Percentiles rank a stretch among this genome's conserved stretches.
Evolutionary conservation across 1,140 invertebrate genomes (phyloP).

Genomic region (Cydia splendana): DNA sequence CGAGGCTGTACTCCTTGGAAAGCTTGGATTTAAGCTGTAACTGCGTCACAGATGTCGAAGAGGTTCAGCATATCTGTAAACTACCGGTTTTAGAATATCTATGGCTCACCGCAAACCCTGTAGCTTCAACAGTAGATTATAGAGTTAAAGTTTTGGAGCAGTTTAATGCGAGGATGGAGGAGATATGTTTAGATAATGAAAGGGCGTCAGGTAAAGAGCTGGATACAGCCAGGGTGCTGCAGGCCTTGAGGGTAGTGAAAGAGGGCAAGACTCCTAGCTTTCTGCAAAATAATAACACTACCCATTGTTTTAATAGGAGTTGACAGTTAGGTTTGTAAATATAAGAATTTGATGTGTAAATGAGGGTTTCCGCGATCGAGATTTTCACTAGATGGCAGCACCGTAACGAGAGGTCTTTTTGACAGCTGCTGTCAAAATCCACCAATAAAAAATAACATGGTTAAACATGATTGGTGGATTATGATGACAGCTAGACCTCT

Average conservation of each 20-base stretch:
- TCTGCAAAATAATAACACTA: conserved; percentile 67
- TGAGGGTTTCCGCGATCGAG: too few relatives aligned
- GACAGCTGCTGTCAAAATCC: too few relatives aligned
- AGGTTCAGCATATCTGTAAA: conserved; percentile 88
- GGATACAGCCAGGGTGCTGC: conserved; percentile 93
- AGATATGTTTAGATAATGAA: conserved; percentile 92
- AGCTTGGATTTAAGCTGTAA: conserved; percentile 94
- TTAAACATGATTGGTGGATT: too few relatives aligned
- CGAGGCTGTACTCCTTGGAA: conserved; percentile 91
- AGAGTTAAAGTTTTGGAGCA: conserved; percentile 92
- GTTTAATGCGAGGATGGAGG: conserved; percentile 87
- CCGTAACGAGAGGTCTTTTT: too few relatives aligned
- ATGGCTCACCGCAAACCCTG: conserved; percentile 92
- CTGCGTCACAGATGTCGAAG: conserved; percentile 88
- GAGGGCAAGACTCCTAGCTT: conserved; percentile 76
- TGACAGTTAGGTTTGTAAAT: conserved; percentile 49
- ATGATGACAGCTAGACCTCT: too few relatives aligned
- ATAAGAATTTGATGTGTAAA: not conserved
- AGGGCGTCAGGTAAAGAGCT: conserved; percentile 92
- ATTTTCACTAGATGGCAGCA: too few relatives aligned
- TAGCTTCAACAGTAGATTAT: conserved; percentile 93
- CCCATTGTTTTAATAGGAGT: conserved; percentile 69
- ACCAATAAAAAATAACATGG: too few relatives aligned
- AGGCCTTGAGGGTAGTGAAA: conserved; percentile 86
- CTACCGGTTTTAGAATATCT: conserved; percentile 93